A percentile compares a stretch with the other conserved stretches of the same genome.
Evolutionary conservation across 1,140 invertebrate genomes (phyloP).

Genomic region (Danaus plexippus): DNA sequence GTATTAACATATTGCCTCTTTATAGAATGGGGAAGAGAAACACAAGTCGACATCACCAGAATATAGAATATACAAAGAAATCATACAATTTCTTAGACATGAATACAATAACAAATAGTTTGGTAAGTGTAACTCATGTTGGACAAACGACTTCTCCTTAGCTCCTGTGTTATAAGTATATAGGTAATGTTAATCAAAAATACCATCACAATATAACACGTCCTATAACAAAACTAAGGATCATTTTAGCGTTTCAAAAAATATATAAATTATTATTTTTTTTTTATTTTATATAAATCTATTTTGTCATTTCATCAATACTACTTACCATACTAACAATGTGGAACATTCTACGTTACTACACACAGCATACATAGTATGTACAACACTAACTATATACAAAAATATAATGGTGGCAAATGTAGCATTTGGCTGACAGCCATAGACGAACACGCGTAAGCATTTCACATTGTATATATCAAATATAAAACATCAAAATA

Average conservation of each 20-base stretch:
- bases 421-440: constrained; percentile 25
- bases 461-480: constrained; percentile 13
- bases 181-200: neutral
- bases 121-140: no score
- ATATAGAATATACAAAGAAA: no score
- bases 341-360: constrained; percentile 60
- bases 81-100: no score
- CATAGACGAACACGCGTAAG: constrained; percentile 27
- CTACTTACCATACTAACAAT: constrained; percentile 36
- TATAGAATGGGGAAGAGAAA: no score
- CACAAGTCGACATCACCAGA: no score
- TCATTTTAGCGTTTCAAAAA: no score
- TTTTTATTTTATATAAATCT: neutral
- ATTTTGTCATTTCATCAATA: constrained; percentile 10
- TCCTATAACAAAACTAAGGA: neutral
- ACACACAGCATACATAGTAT: constrained; percentile 67
- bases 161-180: neutral
- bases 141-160: no score
- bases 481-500: constrained; percentile 18
- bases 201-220: neutral
- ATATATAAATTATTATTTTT: no score
- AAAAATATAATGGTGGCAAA: constrained; percentile 52
- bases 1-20: no score
- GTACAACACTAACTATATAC: constrained; percentile 64
- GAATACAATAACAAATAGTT: no score